Evolutionary conservation across 1,140 invertebrate species (phyloP).

Genomic region (Drosophila ambigua): DNA sequence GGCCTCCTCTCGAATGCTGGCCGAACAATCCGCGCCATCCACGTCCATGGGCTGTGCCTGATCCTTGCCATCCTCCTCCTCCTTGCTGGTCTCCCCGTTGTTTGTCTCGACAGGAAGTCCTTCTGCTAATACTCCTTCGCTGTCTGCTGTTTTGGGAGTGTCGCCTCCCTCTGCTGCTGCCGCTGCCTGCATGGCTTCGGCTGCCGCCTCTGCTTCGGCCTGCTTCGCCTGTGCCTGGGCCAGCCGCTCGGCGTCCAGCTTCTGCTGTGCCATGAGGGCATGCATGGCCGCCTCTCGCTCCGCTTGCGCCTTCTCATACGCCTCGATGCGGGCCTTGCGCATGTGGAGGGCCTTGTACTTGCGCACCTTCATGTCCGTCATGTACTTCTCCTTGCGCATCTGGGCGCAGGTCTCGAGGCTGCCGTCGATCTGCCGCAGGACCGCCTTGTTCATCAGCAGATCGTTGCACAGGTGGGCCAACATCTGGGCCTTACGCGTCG

Average conservation of each 20-base stretch:
- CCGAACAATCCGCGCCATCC: conserved; percentile 31
- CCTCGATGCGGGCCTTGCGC: conserved; percentile 90
- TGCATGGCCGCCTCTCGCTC: conserved; percentile 82
- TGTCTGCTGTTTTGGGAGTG: not conserved
- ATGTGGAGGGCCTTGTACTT: conserved; percentile 91
- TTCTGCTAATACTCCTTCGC: not conserved
- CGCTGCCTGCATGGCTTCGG: conserved; percentile 41
- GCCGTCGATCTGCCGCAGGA: conserved; percentile 91
- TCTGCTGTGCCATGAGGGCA: conserved; percentile 70
- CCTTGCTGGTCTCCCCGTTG: conserved; percentile 14
- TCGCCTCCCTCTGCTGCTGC: conserved; percentile 13
- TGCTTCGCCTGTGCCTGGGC: conserved; percentile 53
- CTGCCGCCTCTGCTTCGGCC: conserved; percentile 49
- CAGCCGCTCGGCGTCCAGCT: conserved; percentile 67
- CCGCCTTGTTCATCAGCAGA: conserved; percentile 95
- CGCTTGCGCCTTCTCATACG: conserved; percentile 87
- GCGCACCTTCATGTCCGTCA: conserved; percentile 93
- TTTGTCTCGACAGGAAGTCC: conserved; percentile 7
- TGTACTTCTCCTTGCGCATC: conserved; percentile 91
- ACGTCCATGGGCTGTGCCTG: conserved; percentile 55
- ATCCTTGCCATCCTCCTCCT: conserved; percentile 28
- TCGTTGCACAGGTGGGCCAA: conserved; percentile 97
- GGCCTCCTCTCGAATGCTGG: not conserved
- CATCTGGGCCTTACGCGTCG: conserved; percentile 94
- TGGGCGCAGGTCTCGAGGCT: conserved; percentile 90